These are phyloP conservation scores for Podabrus alpinus DNA, from an alignment of 2,888 invertebrate species.

Conservation along the genomic window DNA sequence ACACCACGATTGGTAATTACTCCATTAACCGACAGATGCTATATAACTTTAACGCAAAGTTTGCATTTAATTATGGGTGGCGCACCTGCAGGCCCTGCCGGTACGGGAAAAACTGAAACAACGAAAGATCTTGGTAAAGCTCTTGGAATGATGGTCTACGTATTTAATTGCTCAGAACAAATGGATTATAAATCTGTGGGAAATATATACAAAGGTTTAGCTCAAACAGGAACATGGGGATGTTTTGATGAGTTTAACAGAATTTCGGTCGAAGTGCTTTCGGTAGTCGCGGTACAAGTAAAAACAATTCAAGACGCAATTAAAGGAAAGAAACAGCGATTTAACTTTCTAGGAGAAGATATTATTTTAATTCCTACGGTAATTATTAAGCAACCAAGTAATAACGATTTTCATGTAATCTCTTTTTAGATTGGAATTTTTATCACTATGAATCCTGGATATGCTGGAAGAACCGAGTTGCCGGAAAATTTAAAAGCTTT, in stretches of 20 bases:
- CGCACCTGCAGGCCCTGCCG: conserved; percentile 95
- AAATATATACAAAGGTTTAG: conserved; percentile 93
- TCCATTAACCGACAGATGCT: conserved; percentile 92
- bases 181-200: conserved; percentile 97
- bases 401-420: background rate
- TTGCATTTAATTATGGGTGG: conserved; percentile 91
- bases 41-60: conserved; percentile 87
- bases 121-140: conserved; percentile 94
- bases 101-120: conserved; percentile 95
- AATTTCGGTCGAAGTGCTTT: conserved; percentile 92
- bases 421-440: conserved; percentile 73
- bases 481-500: conserved; percentile 80
- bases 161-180: conserved; percentile 96
- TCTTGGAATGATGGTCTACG: conserved; percentile 94
- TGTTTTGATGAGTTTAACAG: conserved; percentile 97
- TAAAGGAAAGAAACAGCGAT: conserved; percentile 75
- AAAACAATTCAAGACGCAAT: conserved; percentile 86
- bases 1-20: conserved; percentile 93
- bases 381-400: conserved; percentile 29
- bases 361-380: conserved; percentile 74
- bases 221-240: conserved; percentile 95
- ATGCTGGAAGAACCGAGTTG: conserved; percentile 88
- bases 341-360: conserved; percentile 84
- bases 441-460: conserved; percentile 96
- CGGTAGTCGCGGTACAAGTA: conserved; percentile 94